Conservation (phyloP, 2,888 invertebrate species). For the Pristionchus fissidentatus region DNA sequence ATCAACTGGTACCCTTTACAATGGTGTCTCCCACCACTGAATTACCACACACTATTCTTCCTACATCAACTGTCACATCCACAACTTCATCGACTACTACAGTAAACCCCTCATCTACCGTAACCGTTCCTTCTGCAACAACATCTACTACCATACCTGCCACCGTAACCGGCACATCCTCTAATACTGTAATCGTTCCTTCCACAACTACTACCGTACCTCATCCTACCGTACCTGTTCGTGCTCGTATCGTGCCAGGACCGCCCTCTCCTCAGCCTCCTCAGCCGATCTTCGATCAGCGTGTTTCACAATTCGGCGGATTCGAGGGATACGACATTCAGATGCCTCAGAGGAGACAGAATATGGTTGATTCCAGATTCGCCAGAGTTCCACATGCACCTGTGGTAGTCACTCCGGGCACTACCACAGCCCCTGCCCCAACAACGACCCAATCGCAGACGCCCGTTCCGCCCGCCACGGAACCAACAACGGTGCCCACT, state of each 20-base stretch:
- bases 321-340: constrained; percentile 42
- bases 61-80: background rate
- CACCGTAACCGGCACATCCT: background rate
- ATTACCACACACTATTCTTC: too few species aligned
- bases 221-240: too few species aligned
- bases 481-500: background rate
- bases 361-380: background rate
- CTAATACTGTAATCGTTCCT: too few species aligned
- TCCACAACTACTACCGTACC: too few species aligned
- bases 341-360: constrained; percentile 6
- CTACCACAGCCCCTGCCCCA: too few species aligned
- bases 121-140: background rate
- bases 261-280: background rate
- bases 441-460: background rate
- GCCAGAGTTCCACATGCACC: background rate
- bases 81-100: background rate
- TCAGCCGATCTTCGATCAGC: background rate
- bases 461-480: background rate
- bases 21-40: too few species aligned
- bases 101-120: background rate
- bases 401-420: background rate
- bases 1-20: too few species aligned
- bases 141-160: background rate
- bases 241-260: background rate
- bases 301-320: background rate